phyloP scores from a whole-genome alignment of 2,113 vertebrate genomes.

The Erpornis zantholeuca region DNA sequence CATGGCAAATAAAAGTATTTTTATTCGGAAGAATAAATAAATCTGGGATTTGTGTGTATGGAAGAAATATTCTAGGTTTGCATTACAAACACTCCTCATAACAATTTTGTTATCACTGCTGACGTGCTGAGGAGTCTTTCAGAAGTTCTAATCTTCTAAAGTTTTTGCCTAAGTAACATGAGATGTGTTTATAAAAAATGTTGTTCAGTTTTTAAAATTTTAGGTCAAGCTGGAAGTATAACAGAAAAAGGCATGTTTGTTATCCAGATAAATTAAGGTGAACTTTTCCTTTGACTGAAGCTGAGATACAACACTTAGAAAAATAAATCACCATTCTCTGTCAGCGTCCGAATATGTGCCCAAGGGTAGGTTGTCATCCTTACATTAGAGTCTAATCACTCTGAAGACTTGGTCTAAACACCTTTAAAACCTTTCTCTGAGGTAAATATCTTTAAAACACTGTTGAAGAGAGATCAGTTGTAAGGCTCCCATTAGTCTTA shows the following conservation, averaged over 20 bases:
- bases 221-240: not conserved
- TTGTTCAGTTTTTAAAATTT: not conserved
- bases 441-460: not conserved
- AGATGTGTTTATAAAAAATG: not conserved
- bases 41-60: not conserved
- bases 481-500: not conserved
- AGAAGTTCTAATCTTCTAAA: not conserved
- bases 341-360: fast-evolving
- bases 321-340: not conserved
- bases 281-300: not conserved
- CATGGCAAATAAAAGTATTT: not conserved
- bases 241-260: not conserved
- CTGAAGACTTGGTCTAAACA: not conserved
- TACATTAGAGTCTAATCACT: not conserved
- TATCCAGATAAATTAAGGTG: not conserved
- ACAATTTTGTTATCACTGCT: not conserved
- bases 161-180: not conserved
- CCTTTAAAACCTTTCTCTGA: not conserved
- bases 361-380: not conserved
- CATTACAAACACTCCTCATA: not conserved
- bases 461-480: not conserved
- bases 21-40: not conserved
- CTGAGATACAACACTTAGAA: not conserved
- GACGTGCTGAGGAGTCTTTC: not conserved
- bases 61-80: not conserved